Conservation (phyloP, 2,113 vertebrate species). For the Sylvietta virens region DNA sequence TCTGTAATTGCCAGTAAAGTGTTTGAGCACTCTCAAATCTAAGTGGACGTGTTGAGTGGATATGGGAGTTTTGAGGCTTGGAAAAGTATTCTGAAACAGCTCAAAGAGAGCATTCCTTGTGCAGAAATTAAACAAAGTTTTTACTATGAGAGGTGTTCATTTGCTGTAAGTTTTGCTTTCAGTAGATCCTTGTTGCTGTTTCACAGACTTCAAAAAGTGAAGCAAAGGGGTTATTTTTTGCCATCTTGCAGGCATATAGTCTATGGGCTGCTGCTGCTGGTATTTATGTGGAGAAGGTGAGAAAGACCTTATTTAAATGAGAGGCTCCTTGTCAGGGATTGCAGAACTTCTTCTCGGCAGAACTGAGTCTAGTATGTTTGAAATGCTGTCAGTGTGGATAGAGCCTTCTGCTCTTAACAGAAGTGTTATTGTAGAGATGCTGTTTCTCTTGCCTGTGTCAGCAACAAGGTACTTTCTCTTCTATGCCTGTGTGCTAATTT, state of each 20-base stretch:
- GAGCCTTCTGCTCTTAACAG: slow-evolving; percentile 22
- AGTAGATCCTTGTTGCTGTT: neutral
- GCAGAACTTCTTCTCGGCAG: neutral
- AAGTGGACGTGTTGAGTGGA: neutral
- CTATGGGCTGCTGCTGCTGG: neutral
- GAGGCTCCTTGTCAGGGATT: neutral
- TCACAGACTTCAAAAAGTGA: neutral
- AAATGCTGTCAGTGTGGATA: neutral
- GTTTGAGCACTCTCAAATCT: neutral
- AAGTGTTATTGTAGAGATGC: slow-evolving; percentile 1
- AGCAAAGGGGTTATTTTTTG: neutral
- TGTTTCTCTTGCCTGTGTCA: slow-evolving; percentile 11
- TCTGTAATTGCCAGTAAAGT: neutral
- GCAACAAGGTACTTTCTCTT: neutral
- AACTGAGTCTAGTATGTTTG: neutral
- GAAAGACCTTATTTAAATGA: neutral
- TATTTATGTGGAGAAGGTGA: neutral
- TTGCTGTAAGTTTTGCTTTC: neutral
- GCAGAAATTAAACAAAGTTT: neutral
- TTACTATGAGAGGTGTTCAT: neutral
- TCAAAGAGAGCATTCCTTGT: neutral
- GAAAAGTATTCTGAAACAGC: neutral
- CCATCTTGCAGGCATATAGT: neutral
- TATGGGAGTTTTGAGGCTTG: neutral
- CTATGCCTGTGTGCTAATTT: neutral